A percentile compares a stretch with the other conserved stretches of the same genome.
Conservation (phyloP, 2,888 invertebrate species). For the Sturmia bella region DNA sequence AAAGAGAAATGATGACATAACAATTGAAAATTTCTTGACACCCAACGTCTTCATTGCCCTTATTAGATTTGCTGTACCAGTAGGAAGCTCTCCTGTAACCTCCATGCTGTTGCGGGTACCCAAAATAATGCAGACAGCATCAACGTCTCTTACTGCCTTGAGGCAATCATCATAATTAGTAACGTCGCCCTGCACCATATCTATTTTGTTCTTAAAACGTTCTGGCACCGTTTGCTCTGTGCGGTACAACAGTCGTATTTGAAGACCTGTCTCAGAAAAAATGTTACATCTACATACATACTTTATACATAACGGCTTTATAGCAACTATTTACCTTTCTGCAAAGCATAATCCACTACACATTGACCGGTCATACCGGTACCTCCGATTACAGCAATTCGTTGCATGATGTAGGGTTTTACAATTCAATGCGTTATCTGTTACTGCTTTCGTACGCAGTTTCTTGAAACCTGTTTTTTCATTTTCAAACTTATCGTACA, state of each 20-base stretch:
- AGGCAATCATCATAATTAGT: slow-evolving; percentile 88
- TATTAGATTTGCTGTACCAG: slow-evolving; percentile 91
- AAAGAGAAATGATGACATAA: slow-evolving; percentile 91
- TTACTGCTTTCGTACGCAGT: too few relatives aligned
- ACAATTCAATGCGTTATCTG: neutral
- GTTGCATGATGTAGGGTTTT: slow-evolving; percentile 85
- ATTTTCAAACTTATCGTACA: too few relatives aligned
- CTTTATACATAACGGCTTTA: neutral
- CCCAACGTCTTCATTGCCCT: slow-evolving; percentile 89
- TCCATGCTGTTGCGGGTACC: slow-evolving; percentile 91
- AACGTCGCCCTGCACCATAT: slow-evolving; percentile 88
- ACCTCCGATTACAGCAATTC: slow-evolving; percentile 91
- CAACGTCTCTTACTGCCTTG: slow-evolving; percentile 86
- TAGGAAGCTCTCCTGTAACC: slow-evolving; percentile 90
- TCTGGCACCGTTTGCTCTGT: slow-evolving; percentile 87
- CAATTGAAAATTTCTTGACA: slow-evolving; percentile 87
- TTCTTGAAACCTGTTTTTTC: too few relatives aligned
- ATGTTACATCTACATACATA: neutral
- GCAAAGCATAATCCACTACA: slow-evolving; percentile 88
- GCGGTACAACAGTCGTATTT: slow-evolving; percentile 89
- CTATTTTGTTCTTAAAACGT: slow-evolving; percentile 86
- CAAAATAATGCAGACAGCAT: slow-evolving; percentile 89
- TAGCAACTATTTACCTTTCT: slow-evolving; percentile 85
- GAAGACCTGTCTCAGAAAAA: slow-evolving; percentile 83
- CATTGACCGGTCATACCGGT: slow-evolving; percentile 91